These are phyloP conservation scores for Chiloscyllium punctatum DNA, from an alignment of 2,797 vertebrate genomes.

Conservation along the genomic window DNA sequence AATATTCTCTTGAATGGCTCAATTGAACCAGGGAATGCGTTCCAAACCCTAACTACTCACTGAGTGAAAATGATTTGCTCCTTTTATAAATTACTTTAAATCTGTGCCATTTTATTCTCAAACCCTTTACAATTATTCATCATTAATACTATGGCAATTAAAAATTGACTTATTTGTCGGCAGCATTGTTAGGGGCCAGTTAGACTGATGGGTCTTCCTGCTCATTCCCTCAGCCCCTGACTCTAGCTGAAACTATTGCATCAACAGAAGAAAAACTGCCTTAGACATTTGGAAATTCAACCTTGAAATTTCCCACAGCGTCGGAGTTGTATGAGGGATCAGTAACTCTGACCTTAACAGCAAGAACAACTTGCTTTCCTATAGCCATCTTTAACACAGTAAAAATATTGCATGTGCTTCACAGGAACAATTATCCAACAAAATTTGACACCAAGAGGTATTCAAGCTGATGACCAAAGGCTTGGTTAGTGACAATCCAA, in stretches of 20 bases:
- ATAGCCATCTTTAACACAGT: background rate
- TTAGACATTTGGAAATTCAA: background rate
- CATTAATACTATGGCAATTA: too few species aligned
- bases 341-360: background rate
- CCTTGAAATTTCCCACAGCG: background rate
- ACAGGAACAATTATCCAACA: background rate
- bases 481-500: background rate
- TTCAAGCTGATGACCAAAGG: background rate
- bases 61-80: too few species aligned
- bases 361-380: background rate
- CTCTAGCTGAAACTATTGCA: too few species aligned
- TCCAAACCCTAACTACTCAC: too few species aligned
- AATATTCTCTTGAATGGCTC: too few species aligned
- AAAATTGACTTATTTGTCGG: too few species aligned
- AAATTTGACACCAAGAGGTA: background rate
- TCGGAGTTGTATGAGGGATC: background rate
- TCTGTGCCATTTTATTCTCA: too few species aligned
- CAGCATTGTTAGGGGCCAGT: background rate
- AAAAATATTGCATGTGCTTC: background rate
- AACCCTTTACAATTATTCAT: too few species aligned
- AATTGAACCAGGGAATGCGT: too few species aligned
- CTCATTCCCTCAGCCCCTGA: background rate
- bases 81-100: too few species aligned
- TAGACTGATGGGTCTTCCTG: background rate
- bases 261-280: too few species aligned